A percentile compares a stretch with the other conserved stretches of the same genome.
These are phyloP conservation scores for human DNA, from an alignment of 2,113 vertebrate species.

Conservation along the genomic window DNA sequence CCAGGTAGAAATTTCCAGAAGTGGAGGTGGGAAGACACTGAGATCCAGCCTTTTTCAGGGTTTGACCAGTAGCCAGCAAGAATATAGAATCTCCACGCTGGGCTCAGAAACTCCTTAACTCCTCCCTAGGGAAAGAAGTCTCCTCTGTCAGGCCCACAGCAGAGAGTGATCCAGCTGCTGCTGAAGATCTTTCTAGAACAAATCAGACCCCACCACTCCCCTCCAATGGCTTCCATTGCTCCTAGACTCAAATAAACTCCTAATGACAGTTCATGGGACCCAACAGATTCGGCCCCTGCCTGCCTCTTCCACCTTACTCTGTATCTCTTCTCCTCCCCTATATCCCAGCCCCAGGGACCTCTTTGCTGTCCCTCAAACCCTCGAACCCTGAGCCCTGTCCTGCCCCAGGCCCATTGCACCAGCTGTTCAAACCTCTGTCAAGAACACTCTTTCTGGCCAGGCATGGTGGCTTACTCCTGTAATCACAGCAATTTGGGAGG, in stretches of 20 bases:
- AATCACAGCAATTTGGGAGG: too few relatives aligned
- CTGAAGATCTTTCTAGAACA: neutral
- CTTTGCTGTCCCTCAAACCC: neutral
- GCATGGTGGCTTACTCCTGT: too few relatives aligned
- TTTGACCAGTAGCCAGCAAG: neutral
- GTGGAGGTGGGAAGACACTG: neutral
- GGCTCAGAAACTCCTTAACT: neutral
- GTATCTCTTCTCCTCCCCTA: neutral
- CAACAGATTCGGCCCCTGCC: fast-evolving
- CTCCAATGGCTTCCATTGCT: neutral
- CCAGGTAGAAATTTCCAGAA: neutral
- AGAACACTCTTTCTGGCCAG: neutral
- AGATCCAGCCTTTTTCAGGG: neutral
- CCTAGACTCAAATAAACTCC: neutral
- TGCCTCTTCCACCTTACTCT: neutral
- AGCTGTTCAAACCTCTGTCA: neutral
- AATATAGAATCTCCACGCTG: neutral
- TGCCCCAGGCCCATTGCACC: neutral
- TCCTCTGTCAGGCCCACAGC: neutral
- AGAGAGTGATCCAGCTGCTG: neutral
- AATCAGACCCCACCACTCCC: neutral
- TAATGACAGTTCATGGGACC: fast-evolving
- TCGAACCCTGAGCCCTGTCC: neutral
- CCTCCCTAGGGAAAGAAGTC: neutral
- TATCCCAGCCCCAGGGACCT: too few relatives aligned